Conservation (phyloP, 1,140 invertebrate species). For the Melanaphis sacchari region DNA sequence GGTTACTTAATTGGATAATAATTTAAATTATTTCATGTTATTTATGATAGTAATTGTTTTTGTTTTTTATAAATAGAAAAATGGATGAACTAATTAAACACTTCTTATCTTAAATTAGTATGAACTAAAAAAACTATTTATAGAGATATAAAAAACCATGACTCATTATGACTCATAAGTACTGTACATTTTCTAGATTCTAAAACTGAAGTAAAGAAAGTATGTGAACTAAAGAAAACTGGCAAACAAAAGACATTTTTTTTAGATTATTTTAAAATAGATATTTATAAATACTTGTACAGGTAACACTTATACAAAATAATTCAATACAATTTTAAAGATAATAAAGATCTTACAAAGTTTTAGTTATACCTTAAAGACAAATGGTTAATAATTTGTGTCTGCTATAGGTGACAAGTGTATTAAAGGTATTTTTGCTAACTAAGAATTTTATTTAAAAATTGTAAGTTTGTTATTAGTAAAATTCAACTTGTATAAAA, state of each 20-base stretch:
- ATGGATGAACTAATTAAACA: background rate
- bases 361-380: background rate
- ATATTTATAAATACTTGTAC: too few species aligned
- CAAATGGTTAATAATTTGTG: background rate
- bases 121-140: background rate
- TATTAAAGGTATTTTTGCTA: background rate
- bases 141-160: background rate
- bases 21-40: background rate
- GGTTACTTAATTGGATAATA: background rate
- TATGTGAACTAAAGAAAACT: too few species aligned
- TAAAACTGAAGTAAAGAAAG: background rate
- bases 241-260: background rate
- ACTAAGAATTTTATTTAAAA: background rate
- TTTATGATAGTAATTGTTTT: background rate
- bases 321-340: background rate
- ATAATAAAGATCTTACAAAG: too few species aligned
- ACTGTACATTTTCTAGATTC: background rate
- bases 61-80: background rate
- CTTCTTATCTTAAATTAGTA: background rate
- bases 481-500: too few species aligned
- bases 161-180: slow-evolving; percentile 13
- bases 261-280: background rate
- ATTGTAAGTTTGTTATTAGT: background rate
- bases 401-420: background rate
- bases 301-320: background rate